Evolutionary conservation across 2,113 vertebrate species (phyloP).

Genomic region (Pelecanoides urinatrix): DNA sequence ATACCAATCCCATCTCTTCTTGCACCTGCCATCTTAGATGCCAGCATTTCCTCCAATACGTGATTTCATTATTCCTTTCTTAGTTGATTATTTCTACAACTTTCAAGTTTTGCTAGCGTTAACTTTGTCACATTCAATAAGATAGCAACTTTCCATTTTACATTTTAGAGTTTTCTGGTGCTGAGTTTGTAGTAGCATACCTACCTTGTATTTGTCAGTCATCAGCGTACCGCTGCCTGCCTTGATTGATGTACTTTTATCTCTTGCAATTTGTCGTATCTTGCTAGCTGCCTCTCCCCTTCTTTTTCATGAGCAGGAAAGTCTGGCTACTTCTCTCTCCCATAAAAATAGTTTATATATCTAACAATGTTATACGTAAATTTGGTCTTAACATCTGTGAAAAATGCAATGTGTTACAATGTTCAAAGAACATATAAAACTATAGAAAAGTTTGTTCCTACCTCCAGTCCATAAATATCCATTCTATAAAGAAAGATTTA

Average conservation of each 20-base stretch:
- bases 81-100: neutral
- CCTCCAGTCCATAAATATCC: neutral
- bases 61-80: neutral
- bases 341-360: neutral
- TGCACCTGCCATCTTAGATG: neutral
- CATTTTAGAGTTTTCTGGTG: neutral
- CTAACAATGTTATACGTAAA: neutral
- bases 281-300: neutral
- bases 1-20: neutral
- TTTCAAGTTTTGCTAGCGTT: neutral
- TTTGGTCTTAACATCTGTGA: neutral
- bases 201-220: neutral
- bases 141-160: neutral
- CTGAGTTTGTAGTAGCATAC: neutral
- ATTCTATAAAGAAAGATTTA: neutral
- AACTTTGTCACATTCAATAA: neutral
- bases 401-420: neutral
- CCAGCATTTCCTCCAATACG: rapidly evolving
- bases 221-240: neutral
- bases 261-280: neutral
- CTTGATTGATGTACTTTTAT: neutral
- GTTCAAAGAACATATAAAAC: neutral
- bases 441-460: neutral
- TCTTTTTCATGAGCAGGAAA: neutral
- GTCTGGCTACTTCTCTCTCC: neutral